Conservation (phyloP, 30 jellyfish, hydroid and myxozoan species). For the Morbakka virulenta region DNA sequence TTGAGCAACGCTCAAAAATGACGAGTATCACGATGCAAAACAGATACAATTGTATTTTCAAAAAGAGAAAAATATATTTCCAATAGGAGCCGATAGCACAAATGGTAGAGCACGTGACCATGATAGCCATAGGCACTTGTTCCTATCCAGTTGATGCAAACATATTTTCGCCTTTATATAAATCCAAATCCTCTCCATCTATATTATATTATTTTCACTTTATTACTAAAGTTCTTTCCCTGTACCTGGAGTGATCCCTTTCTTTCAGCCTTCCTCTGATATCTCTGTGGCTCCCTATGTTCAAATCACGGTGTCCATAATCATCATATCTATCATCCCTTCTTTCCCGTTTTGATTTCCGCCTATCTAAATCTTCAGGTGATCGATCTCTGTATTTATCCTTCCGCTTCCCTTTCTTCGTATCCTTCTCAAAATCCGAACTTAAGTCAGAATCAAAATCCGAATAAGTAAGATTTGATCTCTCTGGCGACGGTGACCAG, state of each 20-base stretch:
- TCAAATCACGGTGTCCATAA: neutral
- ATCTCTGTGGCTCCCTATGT: constrained; percentile 35
- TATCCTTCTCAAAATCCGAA: constrained; percentile 30
- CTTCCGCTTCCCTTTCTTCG: constrained; percentile 20
- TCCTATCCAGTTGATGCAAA: too few relatives aligned
- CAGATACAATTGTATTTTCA: too few relatives aligned
- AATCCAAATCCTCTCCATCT: too few relatives aligned
- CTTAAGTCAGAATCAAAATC: constrained; percentile 39
- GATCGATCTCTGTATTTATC: constrained; percentile 3
- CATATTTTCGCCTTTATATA: too few relatives aligned
- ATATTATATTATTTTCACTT: too few relatives aligned
- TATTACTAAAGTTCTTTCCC: too few relatives aligned
- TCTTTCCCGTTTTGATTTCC: constrained; percentile 12
- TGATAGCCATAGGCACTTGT: too few relatives aligned
- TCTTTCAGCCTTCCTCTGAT: neutral
- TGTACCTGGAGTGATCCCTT: neutral
- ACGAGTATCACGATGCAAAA: too few relatives aligned
- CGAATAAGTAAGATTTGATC: neutral
- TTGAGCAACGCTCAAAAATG: too few relatives aligned
- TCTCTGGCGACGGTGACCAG: neutral
- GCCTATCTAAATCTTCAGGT: constrained; percentile 22
- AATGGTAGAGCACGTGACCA: too few relatives aligned
- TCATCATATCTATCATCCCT: constrained; percentile 43
- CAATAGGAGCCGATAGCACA: too few relatives aligned
- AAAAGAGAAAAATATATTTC: too few relatives aligned